Conservation (phyloP, 35 echinoderm and acorn worm genomes). For the Apostichopus japonicus region DNA sequence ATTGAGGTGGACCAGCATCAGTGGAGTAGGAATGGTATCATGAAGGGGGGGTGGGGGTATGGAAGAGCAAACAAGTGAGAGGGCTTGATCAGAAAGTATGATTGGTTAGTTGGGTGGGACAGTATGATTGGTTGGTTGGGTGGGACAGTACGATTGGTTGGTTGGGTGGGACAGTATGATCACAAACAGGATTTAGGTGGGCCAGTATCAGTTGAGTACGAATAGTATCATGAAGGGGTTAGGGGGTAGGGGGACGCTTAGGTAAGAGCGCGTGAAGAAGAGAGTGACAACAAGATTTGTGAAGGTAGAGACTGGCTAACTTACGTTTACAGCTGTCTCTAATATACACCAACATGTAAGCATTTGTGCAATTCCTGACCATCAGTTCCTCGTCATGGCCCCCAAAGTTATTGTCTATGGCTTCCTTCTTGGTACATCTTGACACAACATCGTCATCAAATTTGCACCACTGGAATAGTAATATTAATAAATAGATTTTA, state of each 20-base stretch:
- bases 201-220: no score
- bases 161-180: no score
- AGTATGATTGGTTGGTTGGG: no score
- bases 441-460: conserved; percentile 99
- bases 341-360: conserved; percentile 99
- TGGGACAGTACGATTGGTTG: no score
- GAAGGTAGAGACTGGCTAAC: background rate
- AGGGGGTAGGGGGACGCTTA: background rate
- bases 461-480: conserved; percentile 92
- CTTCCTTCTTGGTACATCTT: conserved; percentile 92
- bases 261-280: no score
- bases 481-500: background rate
- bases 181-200: no score
- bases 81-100: no score
- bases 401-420: conserved; percentile 99
- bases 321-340: conserved; percentile 94
- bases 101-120: no score
- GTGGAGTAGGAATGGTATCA: background rate
- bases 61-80: background rate
- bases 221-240: background rate
- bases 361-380: conserved; percentile 98
- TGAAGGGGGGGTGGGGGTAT: background rate
- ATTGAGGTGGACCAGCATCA: no score
- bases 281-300: background rate
- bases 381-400: conserved; percentile 96